Conservation (phyloP, 2,113 vertebrate genomes). For the Megaceryle maxima region DNA sequence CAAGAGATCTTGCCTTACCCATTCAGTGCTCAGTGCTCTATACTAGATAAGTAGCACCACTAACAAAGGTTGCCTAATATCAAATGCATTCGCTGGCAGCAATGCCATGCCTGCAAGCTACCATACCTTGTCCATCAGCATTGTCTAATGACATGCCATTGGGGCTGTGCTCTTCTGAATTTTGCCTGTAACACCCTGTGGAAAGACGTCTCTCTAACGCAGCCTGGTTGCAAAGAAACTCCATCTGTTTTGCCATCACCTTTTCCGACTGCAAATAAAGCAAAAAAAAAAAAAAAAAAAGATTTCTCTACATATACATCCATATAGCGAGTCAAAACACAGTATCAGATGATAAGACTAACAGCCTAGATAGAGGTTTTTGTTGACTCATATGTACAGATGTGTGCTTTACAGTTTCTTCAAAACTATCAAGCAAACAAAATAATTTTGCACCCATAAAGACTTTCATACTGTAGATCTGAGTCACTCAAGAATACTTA, state of each 20-base stretch:
- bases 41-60: background rate
- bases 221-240: slow-evolving; percentile 89
- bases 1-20: slow-evolving; percentile 49
- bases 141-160: slow-evolving; percentile 79
- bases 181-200: slow-evolving; percentile 81
- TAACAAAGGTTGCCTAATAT: background rate
- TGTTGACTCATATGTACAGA: slow-evolving; percentile 69
- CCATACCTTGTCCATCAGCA: slow-evolving; percentile 80
- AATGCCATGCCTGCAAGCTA: background rate
- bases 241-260: slow-evolving; percentile 91
- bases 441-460: slow-evolving; percentile 68
- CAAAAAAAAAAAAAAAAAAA: background rate
- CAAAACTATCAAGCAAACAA: slow-evolving; percentile 61
- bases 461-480: slow-evolving; percentile 43
- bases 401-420: slow-evolving; percentile 57
- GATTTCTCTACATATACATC: background rate
- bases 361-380: slow-evolving; percentile 39
- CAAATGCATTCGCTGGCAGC: background rate
- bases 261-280: slow-evolving; percentile 87
- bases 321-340: slow-evolving; percentile 21
- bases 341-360: slow-evolving; percentile 39
- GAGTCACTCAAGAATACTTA: slow-evolving; percentile 40
- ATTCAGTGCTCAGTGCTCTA: background rate
- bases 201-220: slow-evolving; percentile 88
- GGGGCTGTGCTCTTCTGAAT: slow-evolving; percentile 81